Evolutionary conservation across 1,140 invertebrate genomes (phyloP).

Genomic region (Coelopa frigida): DNA sequence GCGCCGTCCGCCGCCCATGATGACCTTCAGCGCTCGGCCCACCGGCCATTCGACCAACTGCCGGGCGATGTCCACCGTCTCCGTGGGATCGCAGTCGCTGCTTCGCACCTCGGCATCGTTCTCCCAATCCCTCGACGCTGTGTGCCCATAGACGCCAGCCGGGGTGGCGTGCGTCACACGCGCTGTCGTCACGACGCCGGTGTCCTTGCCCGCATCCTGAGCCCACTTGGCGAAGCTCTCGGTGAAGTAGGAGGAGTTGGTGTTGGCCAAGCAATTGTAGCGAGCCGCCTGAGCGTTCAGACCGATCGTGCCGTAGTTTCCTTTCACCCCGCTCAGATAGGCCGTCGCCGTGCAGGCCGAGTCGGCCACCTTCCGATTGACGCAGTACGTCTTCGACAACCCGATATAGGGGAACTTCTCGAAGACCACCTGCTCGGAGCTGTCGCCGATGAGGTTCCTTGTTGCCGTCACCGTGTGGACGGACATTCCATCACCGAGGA

Average conservation of each 20-base stretch:
- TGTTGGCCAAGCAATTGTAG: constrained; percentile 46
- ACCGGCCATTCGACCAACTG: constrained; percentile 66
- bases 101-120: constrained; percentile 55
- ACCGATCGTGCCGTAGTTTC: constrained; percentile 66
- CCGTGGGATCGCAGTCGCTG: constrained; percentile 24
- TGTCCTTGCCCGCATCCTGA: constrained; percentile 60
- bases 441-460: constrained; percentile 58
- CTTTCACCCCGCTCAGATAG: constrained; percentile 74
- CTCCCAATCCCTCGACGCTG: constrained; percentile 70
- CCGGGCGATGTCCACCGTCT: constrained; percentile 59
- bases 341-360: constrained; percentile 74
- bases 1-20: constrained; percentile 65
- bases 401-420: constrained; percentile 66
- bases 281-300: constrained; percentile 56
- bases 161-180: constrained; percentile 76
- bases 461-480: constrained; percentile 64
- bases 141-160: constrained; percentile 72
- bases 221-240: constrained; percentile 59
- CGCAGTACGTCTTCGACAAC: constrained; percentile 72
- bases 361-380: constrained; percentile 67
- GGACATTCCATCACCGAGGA: constrained; percentile 75
- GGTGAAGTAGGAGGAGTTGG: constrained; percentile 47
- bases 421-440: constrained; percentile 60
- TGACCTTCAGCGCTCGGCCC: constrained; percentile 54
- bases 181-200: constrained; percentile 71